Conservation (phyloP, 2,113 vertebrate species). For the Ciconia maguari region DNA sequence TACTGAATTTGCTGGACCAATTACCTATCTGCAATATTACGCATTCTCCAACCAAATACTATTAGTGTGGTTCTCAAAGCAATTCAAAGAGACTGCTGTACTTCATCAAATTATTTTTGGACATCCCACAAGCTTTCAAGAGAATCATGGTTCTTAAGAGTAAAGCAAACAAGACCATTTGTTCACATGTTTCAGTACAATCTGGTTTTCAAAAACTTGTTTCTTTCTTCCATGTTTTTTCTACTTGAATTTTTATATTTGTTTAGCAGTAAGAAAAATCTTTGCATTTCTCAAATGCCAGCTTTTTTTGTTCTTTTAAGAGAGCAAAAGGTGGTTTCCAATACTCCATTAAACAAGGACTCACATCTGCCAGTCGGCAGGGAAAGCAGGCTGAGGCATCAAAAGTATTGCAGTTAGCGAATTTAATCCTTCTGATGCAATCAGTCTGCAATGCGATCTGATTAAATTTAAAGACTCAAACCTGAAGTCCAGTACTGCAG, state of each 20-base stretch:
- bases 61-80: slow-evolving; percentile 2
- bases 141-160: neutral
- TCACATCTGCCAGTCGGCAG: neutral
- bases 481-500: slow-evolving; percentile 18
- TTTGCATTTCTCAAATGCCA: neutral
- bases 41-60: slow-evolving; percentile 4
- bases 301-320: neutral
- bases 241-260: neutral
- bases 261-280: neutral
- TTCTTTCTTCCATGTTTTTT: neutral
- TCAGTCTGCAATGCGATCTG: neutral
- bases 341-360: neutral
- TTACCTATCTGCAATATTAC: slow-evolving; percentile 1
- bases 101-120: slow-evolving; percentile 15
- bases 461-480: slow-evolving; percentile 38
- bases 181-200: neutral
- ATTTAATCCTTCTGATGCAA: slow-evolving; percentile 28
- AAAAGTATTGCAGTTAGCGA: neutral
- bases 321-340: neutral
- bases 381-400: slow-evolving; percentile 9
- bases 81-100: slow-evolving; percentile 1
- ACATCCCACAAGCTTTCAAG: neutral
- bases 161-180: neutral
- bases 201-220: neutral
- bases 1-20: slow-evolving; percentile 2